Percentiles rank a stretch among this genome's conserved stretches.
Evolutionary conservation across 2,797 vertebrate species (phyloP).

Genomic region (Sebastes iracundus): DNA sequence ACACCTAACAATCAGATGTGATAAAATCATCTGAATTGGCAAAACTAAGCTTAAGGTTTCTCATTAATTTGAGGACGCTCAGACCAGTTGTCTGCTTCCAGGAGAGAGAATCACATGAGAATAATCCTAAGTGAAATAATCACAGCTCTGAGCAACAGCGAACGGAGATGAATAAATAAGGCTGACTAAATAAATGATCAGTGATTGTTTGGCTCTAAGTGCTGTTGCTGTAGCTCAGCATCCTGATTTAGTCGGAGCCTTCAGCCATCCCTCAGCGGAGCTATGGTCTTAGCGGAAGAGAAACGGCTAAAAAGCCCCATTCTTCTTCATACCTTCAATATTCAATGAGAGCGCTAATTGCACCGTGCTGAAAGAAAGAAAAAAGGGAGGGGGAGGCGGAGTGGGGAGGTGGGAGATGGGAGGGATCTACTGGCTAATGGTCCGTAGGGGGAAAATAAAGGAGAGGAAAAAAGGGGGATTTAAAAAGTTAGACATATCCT

Average conservation of each 20-base stretch:
- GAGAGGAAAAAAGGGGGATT: conserved; percentile 63
- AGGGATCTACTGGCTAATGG: conserved; percentile 80
- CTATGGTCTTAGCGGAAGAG: conserved; percentile 82
- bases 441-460: conserved; percentile 73
- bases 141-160: conserved; percentile 75
- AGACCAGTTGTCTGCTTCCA: conserved; percentile 55
- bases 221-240: conserved; percentile 77
- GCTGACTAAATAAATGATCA: conserved; percentile 83
- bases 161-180: conserved; percentile 81
- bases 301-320: conserved; percentile 84
- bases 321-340: conserved; percentile 87
- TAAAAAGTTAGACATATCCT: conserved; percentile 84
- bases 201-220: conserved; percentile 83
- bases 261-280: conserved; percentile 79
- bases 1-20: conserved; percentile 20
- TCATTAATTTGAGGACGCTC: conserved; percentile 51
- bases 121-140: conserved; percentile 76
- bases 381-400: conserved; percentile 41
- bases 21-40: conserved; percentile 40
- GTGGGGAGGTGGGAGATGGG: conserved; percentile 57
- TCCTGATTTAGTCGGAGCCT: conserved; percentile 82
- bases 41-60: conserved; percentile 30
- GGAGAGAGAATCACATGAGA: conserved; percentile 62
- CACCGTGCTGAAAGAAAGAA: conserved; percentile 73
- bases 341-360: conserved; percentile 86